These are phyloP conservation scores for Pitangus sulphuratus DNA, from an alignment of 2,797 vertebrate genomes.

Conservation along the genomic window DNA sequence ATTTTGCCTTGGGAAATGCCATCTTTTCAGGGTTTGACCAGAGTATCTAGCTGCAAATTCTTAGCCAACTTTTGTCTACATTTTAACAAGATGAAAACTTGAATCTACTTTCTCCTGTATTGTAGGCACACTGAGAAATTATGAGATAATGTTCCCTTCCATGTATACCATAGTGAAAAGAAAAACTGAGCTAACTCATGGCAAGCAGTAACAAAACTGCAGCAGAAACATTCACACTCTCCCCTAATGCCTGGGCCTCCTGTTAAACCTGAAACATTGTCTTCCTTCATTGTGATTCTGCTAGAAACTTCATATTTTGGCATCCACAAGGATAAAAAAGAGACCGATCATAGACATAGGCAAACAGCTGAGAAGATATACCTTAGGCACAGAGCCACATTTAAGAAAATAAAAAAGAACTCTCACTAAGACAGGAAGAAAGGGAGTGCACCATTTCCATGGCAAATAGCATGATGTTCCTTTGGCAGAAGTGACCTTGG, in stretches of 20 bases:
- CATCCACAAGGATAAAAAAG: background rate
- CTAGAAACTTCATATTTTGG: constrained; percentile 6
- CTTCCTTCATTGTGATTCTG: background rate
- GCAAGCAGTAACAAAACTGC: background rate
- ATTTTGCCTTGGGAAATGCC: background rate
- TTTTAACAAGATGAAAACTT: background rate
- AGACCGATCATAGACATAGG: background rate
- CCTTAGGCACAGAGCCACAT: background rate
- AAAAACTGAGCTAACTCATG: background rate
- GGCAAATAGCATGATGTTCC: background rate
- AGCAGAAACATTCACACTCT: background rate
- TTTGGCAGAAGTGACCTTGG: background rate
- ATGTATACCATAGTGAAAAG: background rate
- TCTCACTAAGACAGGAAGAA: background rate
- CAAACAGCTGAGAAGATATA: background rate
- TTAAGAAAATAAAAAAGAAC: background rate
- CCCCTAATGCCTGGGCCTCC: background rate
- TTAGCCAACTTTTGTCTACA: background rate
- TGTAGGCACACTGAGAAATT: background rate
- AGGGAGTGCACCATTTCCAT: background rate
- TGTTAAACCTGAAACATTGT: background rate
- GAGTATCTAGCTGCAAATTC: background rate
- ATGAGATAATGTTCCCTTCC: background rate
- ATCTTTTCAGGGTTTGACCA: background rate
- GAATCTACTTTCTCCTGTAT: background rate